phyloP scores from a whole-genome alignment of 2,797 vertebrate species.

The Lithobates sylvaticus region DNA sequence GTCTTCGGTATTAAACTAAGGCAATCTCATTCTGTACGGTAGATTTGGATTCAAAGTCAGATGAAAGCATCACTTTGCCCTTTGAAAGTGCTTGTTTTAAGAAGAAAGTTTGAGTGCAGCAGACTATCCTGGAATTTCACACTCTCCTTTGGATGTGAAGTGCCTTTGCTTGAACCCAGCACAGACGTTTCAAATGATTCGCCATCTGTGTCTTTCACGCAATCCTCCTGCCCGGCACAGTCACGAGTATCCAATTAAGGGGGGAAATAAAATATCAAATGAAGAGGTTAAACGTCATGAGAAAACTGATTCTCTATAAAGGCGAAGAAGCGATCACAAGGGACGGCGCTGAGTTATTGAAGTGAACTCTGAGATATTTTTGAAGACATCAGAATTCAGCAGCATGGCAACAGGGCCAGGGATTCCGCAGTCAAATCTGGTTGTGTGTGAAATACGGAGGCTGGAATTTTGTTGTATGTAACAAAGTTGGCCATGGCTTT shows the following conservation, averaged over 20 bases:
- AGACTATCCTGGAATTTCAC: constrained; percentile 6
- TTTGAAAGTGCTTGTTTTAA: neutral
- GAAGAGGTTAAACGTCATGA: neutral
- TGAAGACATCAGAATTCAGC: neutral
- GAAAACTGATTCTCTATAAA: neutral
- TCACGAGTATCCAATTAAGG: constrained; percentile 3
- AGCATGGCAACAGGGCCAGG: neutral
- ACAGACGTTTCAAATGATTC: neutral
- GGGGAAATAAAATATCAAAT: neutral
- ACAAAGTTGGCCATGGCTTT: too few relatives aligned
- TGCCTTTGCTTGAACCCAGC: neutral
- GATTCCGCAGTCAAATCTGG: neutral
- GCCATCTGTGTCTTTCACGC: neutral
- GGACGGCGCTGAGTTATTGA: too few relatives aligned
- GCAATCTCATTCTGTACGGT: neutral
- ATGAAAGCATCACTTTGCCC: neutral
- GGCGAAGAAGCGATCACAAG: neutral
- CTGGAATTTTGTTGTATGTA: too few relatives aligned
- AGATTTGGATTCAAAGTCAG: neutral
- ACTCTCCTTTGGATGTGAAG: constrained; percentile 12
- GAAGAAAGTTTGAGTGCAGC: neutral
- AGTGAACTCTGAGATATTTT: neutral
- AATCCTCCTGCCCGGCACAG: neutral
- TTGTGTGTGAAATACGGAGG: too few relatives aligned
- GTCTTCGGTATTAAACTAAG: too few relatives aligned